Base-by-base conservation (phyloP, 2,888 invertebrate genomes). In the Ectropis crepuscularia region DNA sequence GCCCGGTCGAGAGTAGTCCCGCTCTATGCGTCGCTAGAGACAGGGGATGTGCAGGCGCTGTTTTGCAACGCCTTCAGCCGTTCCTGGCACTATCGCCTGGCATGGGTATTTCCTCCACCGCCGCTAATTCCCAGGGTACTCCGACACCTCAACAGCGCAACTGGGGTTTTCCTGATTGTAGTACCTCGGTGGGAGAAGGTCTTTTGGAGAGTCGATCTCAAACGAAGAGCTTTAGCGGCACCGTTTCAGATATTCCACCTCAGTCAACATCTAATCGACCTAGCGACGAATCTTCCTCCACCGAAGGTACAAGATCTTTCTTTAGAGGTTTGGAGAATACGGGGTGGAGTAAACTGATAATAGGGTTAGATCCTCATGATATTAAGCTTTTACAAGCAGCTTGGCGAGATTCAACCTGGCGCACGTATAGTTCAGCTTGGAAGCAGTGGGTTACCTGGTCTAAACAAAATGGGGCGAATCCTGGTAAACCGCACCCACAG, bases 311-410 rank as follows among this genome's bases (percentile, higher is more conserved):
- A 64, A 28, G 37, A 65, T 0, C 47, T 74, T 6, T 39, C 5
- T 60, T 68, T 76, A 39, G 71, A 72, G 63, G 69, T 72, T 28
- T 75, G 72, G 73, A 72, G 50, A 53, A 59, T 73, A 70, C 71
- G 71, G 74, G 72, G 72, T 75, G 75, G 75, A 43, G 16, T 16
- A 5, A 49, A 0, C 6, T 72, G 38, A 12, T 53, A 7, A 0
- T 36, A 7, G 64, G 41, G 0, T 7, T 68, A 0, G 9, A 48
- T 0, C 39, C 6, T 0, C 37, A 49, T 2, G 65, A 71, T 8
- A 9, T 64, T 6, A 43, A 36, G 0, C 9, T 68, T 0, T 0
- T 71, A 0, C 63, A 69, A 9, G 49, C 57, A 0, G 63, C 68
- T 8, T 69, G 71, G 72, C 60, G 70, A 6, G 57, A 67, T n/a